phyloP scores from a whole-genome alignment of 2,797 vertebrate species.

The Muraenolepis orangiensis region DNA sequence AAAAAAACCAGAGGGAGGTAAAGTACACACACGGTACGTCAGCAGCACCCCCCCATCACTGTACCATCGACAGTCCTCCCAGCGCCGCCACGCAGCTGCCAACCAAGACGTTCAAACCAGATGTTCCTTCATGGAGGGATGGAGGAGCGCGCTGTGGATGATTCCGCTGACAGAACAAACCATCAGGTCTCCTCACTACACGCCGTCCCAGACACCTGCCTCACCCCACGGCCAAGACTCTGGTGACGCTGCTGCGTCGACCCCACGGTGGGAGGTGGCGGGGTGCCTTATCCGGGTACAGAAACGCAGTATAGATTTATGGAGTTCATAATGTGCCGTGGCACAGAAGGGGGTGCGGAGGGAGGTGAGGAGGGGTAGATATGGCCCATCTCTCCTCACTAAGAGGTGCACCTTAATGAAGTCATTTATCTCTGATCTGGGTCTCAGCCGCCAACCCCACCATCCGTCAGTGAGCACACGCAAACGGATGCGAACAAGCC shows the following conservation, averaged over 20 bases:
- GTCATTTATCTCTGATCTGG: slow-evolving; percentile 77
- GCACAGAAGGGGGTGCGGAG: slow-evolving; percentile 44
- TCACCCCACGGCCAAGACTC: not conserved
- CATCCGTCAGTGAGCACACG: slow-evolving; percentile 16
- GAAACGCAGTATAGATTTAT: slow-evolving; percentile 72
- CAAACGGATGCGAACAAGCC: too few relatives aligned
- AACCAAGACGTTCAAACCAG: not conserved
- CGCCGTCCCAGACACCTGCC: not conserved
- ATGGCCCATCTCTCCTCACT: slow-evolving; percentile 65
- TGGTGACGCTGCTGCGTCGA: too few relatives aligned
- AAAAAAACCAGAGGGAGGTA: not conserved
- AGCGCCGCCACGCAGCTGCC: not conserved
- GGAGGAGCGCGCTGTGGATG: not conserved
- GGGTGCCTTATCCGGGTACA: slow-evolving; percentile 55
- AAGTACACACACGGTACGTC: not conserved
- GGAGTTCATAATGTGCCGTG: slow-evolving; percentile 71
- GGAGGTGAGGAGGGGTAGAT: slow-evolving; percentile 54
- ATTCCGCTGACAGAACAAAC: not conserved
- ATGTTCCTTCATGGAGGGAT: not conserved
- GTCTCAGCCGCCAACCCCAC: slow-evolving; percentile 43
- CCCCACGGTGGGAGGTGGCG: slow-evolving; percentile 34
- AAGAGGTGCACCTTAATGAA: slow-evolving; percentile 73
- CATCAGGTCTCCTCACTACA: not conserved
- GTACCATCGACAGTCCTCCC: not conserved
- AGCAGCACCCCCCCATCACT: not conserved